Conservation (phyloP, 2,797 vertebrate genomes). For the Allobates femoralis region DNA sequence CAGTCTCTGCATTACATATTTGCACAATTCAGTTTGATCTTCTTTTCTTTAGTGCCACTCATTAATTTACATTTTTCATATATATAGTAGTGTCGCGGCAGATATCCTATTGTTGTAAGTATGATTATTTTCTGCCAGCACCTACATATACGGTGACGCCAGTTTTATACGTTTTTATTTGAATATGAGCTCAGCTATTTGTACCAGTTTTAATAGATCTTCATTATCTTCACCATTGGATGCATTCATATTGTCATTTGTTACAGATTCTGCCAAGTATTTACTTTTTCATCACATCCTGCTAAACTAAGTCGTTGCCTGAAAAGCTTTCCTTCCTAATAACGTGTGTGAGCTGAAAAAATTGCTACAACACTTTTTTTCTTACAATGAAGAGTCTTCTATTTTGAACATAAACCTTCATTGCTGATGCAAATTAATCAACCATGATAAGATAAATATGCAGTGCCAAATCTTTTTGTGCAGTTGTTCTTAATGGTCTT, state of each 20-base stretch:
- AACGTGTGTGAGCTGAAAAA: neutral
- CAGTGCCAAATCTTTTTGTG: neutral
- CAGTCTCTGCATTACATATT: too few species aligned
- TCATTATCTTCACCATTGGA: neutral
- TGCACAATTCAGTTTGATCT: too few species aligned
- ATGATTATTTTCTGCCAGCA: too few species aligned
- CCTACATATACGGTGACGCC: too few species aligned
- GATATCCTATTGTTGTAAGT: too few species aligned
- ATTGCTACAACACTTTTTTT: neutral
- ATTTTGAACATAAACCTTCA: neutral
- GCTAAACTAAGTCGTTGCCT: neutral
- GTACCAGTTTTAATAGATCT: neutral
- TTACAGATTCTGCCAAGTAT: conserved; percentile 1
- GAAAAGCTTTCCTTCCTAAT: neutral
- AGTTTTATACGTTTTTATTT: too few species aligned
- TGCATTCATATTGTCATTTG: conserved; percentile 10
- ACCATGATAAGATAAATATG: neutral
- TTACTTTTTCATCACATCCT: neutral
- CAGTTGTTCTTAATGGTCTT: too few species aligned
- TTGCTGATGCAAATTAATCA: neutral
- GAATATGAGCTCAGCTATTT: neutral
- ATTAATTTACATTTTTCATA: too few species aligned
- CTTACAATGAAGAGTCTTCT: neutral
- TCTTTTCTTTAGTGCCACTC: too few species aligned
- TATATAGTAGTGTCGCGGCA: too few species aligned